Evolutionary conservation across 2,113 vertebrate species (phyloP).

Genomic region (Dryoscopus gambensis): DNA sequence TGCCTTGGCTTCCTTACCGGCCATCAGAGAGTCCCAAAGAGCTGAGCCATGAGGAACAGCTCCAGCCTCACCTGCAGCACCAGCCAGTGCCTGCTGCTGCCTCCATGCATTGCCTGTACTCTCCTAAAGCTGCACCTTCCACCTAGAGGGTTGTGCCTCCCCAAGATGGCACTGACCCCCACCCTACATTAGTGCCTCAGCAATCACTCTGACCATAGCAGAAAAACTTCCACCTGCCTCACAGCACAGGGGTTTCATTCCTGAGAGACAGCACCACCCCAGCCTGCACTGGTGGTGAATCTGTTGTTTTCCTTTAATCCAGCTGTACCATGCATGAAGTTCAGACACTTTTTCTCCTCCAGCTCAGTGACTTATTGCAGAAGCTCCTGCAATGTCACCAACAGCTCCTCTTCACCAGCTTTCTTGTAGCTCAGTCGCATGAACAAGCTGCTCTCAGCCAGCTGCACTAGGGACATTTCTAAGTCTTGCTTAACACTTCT

Average conservation of each 20-base stretch:
- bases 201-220: background rate
- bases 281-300: fast-evolving
- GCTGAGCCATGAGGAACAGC: background rate
- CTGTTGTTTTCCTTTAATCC: background rate
- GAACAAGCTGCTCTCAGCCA: background rate
- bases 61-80: background rate
- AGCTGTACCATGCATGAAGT: background rate
- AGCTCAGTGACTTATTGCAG: background rate
- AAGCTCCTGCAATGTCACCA: background rate
- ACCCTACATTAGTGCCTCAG: background rate
- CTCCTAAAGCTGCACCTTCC: background rate
- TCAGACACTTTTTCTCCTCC: background rate
- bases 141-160: background rate
- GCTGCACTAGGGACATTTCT: no score
- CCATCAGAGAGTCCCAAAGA: no score
- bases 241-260: background rate
- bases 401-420: background rate
- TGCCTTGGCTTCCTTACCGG: fast-evolving
- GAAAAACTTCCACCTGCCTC: background rate
- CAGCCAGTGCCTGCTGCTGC: background rate
- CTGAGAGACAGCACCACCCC: background rate
- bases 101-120: background rate
- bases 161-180: background rate
- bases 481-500: background rate
- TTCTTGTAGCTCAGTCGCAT: background rate